These are phyloP conservation scores for Timandra comae DNA, from an alignment of 2,888 invertebrate genomes.

Conservation along the genomic window DNA sequence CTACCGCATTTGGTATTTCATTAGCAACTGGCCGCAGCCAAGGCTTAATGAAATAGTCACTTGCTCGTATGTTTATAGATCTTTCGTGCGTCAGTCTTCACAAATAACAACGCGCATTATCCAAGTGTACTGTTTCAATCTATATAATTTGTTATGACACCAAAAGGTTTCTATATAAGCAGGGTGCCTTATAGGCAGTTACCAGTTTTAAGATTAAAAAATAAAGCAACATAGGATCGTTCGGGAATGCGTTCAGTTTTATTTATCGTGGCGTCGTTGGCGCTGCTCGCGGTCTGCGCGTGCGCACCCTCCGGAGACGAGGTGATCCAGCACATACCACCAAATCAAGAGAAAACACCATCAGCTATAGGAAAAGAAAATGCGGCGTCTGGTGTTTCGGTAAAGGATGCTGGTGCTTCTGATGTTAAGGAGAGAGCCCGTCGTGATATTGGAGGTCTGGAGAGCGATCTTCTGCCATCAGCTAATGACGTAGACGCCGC, in stretches of 20 bases:
- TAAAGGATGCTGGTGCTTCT: slow-evolving; percentile 52
- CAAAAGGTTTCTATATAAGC: slow-evolving; percentile 48
- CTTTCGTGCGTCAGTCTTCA: slow-evolving; percentile 51
- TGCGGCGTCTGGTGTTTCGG: slow-evolving; percentile 67
- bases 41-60: slow-evolving; percentile 49
- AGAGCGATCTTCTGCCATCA: slow-evolving; percentile 59
- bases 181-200: slow-evolving; percentile 7
- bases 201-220: slow-evolving; percentile 34
- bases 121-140: slow-evolving; percentile 49
- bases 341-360: slow-evolving; percentile 60
- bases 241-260: slow-evolving; percentile 63
- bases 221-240: slow-evolving; percentile 59
- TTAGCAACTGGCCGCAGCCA: slow-evolving; percentile 45
- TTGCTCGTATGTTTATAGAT: slow-evolving; percentile 37
- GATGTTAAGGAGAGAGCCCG: slow-evolving; percentile 38
- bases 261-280: slow-evolving; percentile 62
- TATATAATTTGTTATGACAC: slow-evolving; percentile 51
- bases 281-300: slow-evolving; percentile 57
- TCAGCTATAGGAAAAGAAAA: slow-evolving; percentile 62
- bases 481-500: slow-evolving; percentile 47
- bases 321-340: slow-evolving; percentile 63
- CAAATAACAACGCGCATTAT: slow-evolving; percentile 50
- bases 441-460: slow-evolving; percentile 50
- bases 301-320: slow-evolving; percentile 55
- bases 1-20: slow-evolving; percentile 38